These are phyloP conservation scores for Monarcha castaneiventris DNA, from an alignment of 2,113 vertebrate species.

Conservation along the genomic window DNA sequence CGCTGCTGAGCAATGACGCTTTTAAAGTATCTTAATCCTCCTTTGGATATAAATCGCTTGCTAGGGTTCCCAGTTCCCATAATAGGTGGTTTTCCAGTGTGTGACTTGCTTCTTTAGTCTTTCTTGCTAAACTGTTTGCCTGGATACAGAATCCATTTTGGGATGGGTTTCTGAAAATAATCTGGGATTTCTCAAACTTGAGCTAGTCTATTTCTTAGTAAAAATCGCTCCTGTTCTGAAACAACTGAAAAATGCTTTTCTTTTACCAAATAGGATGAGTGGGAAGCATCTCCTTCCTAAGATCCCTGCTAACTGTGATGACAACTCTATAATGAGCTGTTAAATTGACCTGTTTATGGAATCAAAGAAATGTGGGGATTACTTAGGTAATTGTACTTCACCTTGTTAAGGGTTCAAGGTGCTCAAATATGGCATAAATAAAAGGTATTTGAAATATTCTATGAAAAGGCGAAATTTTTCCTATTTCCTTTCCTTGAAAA, in stretches of 20 bases:
- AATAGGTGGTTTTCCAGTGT: neutral
- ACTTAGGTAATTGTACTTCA: neutral
- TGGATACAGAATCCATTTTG: neutral
- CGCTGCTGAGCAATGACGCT: neutral
- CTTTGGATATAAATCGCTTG: neutral
- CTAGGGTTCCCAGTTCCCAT: neutral
- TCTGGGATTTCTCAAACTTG: neutral
- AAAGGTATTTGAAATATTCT: neutral
- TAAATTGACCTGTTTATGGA: neutral
- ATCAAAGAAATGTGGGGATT: neutral
- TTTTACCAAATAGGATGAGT: neutral
- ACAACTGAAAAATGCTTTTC: neutral
- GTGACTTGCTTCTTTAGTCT: neutral
- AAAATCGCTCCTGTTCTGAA: neutral
- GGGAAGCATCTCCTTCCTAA: neutral
- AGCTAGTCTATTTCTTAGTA: neutral
- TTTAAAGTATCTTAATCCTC: neutral
- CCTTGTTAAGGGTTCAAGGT: neutral
- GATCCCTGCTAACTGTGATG: neutral
- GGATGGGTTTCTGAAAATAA: neutral
- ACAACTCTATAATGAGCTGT: neutral
- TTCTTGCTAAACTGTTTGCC: neutral
- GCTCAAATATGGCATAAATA: neutral
- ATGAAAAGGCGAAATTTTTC: neutral
- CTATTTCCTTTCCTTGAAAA: neutral